phyloP scores from a whole-genome alignment of 2,797 vertebrate species.

The Bucorvus abyssinicus region DNA sequence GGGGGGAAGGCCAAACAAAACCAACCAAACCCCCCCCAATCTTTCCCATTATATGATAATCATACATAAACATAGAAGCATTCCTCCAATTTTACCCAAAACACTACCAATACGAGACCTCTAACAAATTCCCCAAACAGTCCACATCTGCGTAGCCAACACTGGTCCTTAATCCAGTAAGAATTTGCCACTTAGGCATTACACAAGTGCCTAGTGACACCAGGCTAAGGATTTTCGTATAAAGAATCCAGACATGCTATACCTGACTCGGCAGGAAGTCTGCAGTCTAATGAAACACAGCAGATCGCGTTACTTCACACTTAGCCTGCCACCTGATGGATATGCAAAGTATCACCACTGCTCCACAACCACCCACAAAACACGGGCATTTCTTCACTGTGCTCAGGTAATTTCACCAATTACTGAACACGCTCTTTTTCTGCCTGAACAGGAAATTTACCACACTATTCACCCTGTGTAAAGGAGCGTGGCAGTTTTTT shows the following conservation, averaged over 20 bases:
- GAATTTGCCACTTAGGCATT: not conserved
- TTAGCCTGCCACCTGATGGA: conserved; percentile 17
- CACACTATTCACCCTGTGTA: not conserved
- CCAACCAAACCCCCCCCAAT: no score
- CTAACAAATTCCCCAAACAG: not conserved
- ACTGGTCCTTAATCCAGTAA: no score
- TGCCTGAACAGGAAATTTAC: not conserved
- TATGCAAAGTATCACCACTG: not conserved
- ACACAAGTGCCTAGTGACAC: no score
- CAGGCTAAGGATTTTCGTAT: no score
- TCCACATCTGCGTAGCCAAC: not conserved
- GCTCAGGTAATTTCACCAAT: accelerated
- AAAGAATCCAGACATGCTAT: accelerated
- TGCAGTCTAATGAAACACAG: accelerated
- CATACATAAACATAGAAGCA: not conserved
- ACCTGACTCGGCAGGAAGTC: not conserved
- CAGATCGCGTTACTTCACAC: not conserved
- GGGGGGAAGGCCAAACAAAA: not conserved
- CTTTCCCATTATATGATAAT: not conserved
- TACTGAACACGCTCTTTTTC: not conserved
- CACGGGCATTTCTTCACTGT: accelerated
- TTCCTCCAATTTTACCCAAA: not conserved
- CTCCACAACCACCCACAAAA: not conserved
- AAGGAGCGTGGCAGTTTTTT: not conserved
- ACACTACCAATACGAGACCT: not conserved